These are phyloP conservation scores for Meloidogyne hapla DNA, from an alignment of 1,140 invertebrate genomes.

Conservation along the genomic window DNA sequence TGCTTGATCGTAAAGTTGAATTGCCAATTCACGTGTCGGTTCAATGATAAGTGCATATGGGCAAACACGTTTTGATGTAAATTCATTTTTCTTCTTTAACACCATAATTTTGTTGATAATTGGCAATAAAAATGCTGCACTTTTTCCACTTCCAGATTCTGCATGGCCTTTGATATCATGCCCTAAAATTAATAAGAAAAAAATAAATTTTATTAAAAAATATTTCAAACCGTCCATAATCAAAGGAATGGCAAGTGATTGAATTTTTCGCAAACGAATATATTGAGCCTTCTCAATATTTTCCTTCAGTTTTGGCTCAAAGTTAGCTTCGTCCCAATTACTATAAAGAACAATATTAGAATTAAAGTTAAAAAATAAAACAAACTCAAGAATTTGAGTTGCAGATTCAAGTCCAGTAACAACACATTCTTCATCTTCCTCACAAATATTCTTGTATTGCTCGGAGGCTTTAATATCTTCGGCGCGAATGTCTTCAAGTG, in stretches of 20 bases:
- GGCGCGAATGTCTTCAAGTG: slow-evolving; percentile 33
- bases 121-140: slow-evolving; percentile 91
- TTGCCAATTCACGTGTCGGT: slow-evolving; percentile 90
- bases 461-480: slow-evolving; percentile 26
- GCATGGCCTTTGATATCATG: slow-evolving; percentile 59
- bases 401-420: slow-evolving; percentile 20
- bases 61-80: slow-evolving; percentile 78
- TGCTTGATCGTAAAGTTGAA: slow-evolving; percentile 93
- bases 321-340: slow-evolving; percentile 31
- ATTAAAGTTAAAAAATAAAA: slow-evolving; percentile 12
- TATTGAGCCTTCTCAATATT: slow-evolving; percentile 38
- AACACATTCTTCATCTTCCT: slow-evolving; percentile 36
- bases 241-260: slow-evolving; percentile 36
- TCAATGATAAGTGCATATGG: slow-evolving; percentile 88
- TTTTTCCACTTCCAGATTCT: slow-evolving; percentile 76
- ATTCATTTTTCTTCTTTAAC: slow-evolving; percentile 65
- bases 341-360: slow-evolving; percentile 23
- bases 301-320: slow-evolving; percentile 23
- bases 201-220: neutral
- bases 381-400: neutral
- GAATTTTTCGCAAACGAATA: slow-evolving; percentile 32
- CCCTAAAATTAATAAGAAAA: slow-evolving; percentile 6
- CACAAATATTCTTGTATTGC: slow-evolving; percentile 30
- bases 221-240: slow-evolving; percentile 37
- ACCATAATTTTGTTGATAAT: slow-evolving; percentile 92